phyloP scores from a whole-genome alignment of 2,888 invertebrate genomes.

The Ornithoptera priamus region DNA sequence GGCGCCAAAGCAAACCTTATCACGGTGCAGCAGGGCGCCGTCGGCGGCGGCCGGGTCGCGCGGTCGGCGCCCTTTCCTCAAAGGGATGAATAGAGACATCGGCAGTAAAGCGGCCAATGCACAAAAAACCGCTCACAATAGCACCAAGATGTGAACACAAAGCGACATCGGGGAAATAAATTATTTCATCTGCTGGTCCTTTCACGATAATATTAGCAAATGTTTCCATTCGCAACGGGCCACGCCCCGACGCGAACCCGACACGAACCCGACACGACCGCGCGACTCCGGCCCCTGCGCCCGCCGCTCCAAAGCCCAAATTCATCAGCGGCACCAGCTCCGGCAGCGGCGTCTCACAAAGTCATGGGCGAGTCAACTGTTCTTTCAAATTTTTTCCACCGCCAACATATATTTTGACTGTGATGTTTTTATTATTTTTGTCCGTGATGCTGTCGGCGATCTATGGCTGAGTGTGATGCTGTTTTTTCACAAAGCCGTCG shows the following conservation, averaged over 20 bases:
- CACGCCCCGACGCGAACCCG: slow-evolving; percentile 68
- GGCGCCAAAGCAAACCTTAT: slow-evolving; percentile 13
- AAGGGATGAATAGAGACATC: slow-evolving; percentile 75
- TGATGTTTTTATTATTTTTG: slow-evolving; percentile 81
- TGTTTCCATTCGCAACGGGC: slow-evolving; percentile 77
- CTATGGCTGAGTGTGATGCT: slow-evolving; percentile 60
- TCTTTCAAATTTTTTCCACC: slow-evolving; percentile 63
- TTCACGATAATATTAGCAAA: slow-evolving; percentile 80
- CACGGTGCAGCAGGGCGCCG: slow-evolving; percentile 17
- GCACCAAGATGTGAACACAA: slow-evolving; percentile 75
- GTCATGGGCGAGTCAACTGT: slow-evolving; percentile 70
- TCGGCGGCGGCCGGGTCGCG: slow-evolving; percentile 20
- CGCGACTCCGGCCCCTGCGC: background rate
- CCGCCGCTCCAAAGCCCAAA: too few species aligned
- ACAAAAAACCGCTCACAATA: slow-evolving; percentile 71
- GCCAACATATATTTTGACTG: slow-evolving; percentile 79
- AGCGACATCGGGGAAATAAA: slow-evolving; percentile 77
- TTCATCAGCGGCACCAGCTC: too few species aligned
- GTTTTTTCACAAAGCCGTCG: slow-evolving; percentile 66
- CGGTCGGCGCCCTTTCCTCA: slow-evolving; percentile 64
- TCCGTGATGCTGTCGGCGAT: slow-evolving; percentile 66
- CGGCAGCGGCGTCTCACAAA: slow-evolving; percentile 62
- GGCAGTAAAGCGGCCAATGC: slow-evolving; percentile 65
- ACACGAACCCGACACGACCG: slow-evolving; percentile 43
- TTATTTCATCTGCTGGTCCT: slow-evolving; percentile 79